phyloP scores from a whole-genome alignment of 2,888 invertebrate genomes.

The Nipponacmea schrenckii region DNA sequence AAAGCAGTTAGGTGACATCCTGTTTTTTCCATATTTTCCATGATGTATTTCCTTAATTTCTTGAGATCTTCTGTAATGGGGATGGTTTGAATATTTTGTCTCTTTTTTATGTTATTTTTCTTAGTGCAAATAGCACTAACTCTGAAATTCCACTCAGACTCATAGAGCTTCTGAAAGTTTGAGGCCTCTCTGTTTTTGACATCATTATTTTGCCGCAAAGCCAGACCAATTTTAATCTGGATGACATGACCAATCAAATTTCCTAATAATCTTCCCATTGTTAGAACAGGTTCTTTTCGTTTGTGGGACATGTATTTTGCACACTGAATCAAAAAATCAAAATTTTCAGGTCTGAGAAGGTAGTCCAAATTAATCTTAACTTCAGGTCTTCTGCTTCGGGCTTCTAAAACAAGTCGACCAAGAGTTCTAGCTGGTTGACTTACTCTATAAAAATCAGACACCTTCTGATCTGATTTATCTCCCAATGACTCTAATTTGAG shows the following conservation, averaged over 20 bases:
- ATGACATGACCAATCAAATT: not conserved
- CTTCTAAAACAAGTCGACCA: not conserved
- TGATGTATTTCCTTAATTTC: not conserved
- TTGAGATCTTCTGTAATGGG: not conserved
- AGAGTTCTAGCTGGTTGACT: not conserved
- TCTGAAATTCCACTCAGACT: not conserved
- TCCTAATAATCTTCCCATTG: not conserved
- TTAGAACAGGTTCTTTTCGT: not conserved
- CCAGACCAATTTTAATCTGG: not conserved
- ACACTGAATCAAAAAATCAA: not conserved
- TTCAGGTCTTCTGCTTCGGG: not conserved
- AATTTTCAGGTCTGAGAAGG: not conserved
- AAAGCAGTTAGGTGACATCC: not conserved
- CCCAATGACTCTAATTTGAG: not conserved
- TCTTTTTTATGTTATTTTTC: not conserved
- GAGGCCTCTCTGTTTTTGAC: not conserved
- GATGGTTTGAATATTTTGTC: not conserved
- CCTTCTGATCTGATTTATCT: not conserved
- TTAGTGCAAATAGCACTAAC: not conserved
- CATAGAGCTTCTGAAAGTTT: not conserved
- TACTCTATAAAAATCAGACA: not conserved
- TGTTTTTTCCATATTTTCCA: not conserved
- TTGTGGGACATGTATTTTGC: not conserved
- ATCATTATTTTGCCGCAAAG: not conserved
- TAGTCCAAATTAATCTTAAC: not conserved